These are phyloP conservation scores for Acleris emargana DNA, from an alignment of 2,888 invertebrate species.

Conservation along the genomic window DNA sequence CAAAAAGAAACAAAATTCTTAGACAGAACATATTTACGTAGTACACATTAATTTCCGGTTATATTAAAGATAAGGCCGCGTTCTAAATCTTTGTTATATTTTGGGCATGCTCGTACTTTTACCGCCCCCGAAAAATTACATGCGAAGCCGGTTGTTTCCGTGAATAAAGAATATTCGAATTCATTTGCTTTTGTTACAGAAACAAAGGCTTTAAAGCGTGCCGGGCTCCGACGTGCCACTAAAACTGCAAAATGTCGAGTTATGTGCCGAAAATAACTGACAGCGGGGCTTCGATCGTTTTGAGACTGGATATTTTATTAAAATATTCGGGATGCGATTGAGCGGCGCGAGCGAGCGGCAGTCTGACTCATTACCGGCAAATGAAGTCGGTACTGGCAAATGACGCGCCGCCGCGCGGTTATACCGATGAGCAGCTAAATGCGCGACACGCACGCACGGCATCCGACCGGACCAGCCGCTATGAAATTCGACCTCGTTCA, in stretches of 20 bases:
- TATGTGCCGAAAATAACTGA: conserved; percentile 38
- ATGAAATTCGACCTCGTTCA: conserved; percentile 47
- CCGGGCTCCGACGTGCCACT: conserved; percentile 6
- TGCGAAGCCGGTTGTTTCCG: neutral
- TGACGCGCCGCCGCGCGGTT: conserved; percentile 54
- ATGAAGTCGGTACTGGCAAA: conserved; percentile 60
- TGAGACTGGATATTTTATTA: conserved; percentile 49
- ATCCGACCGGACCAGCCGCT: conserved; percentile 40
- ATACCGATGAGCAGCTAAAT: conserved; percentile 44
- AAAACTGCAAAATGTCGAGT: conserved; percentile 11
- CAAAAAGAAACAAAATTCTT: neutral
- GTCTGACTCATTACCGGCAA: conserved; percentile 56
- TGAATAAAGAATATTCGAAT: neutral
- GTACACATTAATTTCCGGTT: no score
- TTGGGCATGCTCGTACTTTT: neutral
- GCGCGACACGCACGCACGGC: conserved; percentile 44
- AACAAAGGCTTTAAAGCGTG: conserved; percentile 18
- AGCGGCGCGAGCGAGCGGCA: conserved; percentile 42
- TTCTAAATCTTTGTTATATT: conserved; percentile 1
- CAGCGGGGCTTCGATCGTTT: conserved; percentile 37
- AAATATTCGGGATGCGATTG: conserved; percentile 55
- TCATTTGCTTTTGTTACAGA: conserved; percentile 14
- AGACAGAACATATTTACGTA: neutral
- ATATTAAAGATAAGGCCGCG: no score
- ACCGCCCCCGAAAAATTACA: neutral